Evolutionary conservation across 1,140 invertebrate genomes (phyloP).

Genomic region (Meloidogyne floridensis): DNA sequence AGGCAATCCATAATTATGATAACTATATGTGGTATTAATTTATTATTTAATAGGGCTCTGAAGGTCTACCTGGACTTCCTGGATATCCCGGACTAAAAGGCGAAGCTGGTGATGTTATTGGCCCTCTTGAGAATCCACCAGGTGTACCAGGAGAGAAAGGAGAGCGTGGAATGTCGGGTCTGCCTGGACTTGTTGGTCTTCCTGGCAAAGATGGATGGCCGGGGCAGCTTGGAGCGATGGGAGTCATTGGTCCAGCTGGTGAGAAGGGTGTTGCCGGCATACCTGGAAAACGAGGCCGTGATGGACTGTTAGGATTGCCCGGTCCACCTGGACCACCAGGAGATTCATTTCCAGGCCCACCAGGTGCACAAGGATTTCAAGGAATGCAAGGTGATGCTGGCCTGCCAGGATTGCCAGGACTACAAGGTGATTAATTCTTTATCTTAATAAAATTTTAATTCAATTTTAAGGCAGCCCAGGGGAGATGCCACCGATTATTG

Average conservation of each 20-base stretch:
- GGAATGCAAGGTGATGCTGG: slow-evolving; percentile 32
- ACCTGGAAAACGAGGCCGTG: slow-evolving; percentile 53
- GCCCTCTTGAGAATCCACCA: slow-evolving; percentile 63
- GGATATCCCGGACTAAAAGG: slow-evolving; percentile 60
- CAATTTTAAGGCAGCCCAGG: slow-evolving; percentile 19
- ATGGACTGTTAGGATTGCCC: slow-evolving; percentile 43
- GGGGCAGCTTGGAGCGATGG: slow-evolving; percentile 45
- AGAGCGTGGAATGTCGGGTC: slow-evolving; percentile 47
- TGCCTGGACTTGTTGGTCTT: slow-evolving; percentile 51
- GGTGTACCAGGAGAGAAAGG: slow-evolving; percentile 56
- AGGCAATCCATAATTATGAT: not conserved
- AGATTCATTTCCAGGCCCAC: slow-evolving; percentile 40
- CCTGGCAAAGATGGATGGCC: slow-evolving; percentile 48
- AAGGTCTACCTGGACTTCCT: slow-evolving; percentile 59
- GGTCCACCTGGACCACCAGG: slow-evolving; percentile 30
- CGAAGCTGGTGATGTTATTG: slow-evolving; percentile 62
- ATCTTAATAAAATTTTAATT: not conserved
- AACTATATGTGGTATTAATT: not conserved
- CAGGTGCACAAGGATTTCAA: slow-evolving; percentile 17
- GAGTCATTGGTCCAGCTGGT: slow-evolving; percentile 46
- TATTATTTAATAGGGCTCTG: slow-evolving; percentile 44
- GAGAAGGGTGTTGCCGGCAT: slow-evolving; percentile 48
- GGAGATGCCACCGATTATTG: not conserved
- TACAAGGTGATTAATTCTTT: not conserved
- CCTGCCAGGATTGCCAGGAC: slow-evolving; percentile 29